Evolutionary conservation across 2,888 invertebrate genomes (phyloP), one percentile per base, ranked within the genome.

Genomic region (Nephrotoma guestfalica): DNA sequence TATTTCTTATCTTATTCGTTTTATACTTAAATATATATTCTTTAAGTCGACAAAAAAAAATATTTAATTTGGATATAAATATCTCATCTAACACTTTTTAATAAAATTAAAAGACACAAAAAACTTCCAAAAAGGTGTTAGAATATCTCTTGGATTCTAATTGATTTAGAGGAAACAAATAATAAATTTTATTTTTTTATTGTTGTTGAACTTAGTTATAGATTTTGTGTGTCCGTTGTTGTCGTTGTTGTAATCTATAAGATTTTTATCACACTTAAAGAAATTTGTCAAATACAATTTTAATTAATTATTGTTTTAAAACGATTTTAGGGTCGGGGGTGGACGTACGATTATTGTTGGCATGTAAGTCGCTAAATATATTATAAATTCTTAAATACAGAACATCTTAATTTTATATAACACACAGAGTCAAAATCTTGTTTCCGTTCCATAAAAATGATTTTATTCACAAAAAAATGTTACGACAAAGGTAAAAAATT

Each of bases 101-200:
- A 57, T 51, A 51, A 51, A 51, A 51, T 51, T 51, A 15, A 51
- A 15, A 57, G 47, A 13, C n/a, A 13, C n/a, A 57, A 57, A 57
- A 57, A 71, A 18, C 71, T 7, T 71, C 71, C 71, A 71, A 43
- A 85, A 85, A 85, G 85, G 85, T 85, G 85, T 43, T 85, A 85
- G 18, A 43, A 84, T 43, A 42, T 85, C 45, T 85, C 85, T 85
- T 18, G 45, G 85, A 43, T 85, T 85, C 85, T 85, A 85, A 85
- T 85, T 85, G 85, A 85, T 43, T 85, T 85, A 9, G 43, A 43
- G 43, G 85, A 85, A 85, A 85, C 85, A 85, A 85, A 85, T 43
- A 42, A 43, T 85, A 85, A 85, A 85, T 85, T 85, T 43, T 84
- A 41, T 41, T 84, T 41, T 84, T 84, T 84, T 71, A 71, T 71